Base-by-base conservation (phyloP, 2,888 invertebrate species). In the Notocelia uddmanniana region DNA sequence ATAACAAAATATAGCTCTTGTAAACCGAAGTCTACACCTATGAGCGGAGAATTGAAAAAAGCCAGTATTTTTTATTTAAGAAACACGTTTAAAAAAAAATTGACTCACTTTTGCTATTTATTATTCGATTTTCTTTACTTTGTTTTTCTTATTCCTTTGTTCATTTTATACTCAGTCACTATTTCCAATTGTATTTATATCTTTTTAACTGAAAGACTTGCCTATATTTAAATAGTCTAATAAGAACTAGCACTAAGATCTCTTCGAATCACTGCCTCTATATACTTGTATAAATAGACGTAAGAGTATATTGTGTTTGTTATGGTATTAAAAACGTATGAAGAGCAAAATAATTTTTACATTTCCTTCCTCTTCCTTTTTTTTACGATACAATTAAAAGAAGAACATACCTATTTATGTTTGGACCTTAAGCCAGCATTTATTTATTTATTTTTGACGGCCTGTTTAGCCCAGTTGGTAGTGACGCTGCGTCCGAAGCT, bases 51-150 rank as follows among this genome's bases (percentile, higher is more conserved):
- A 45, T 45, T 5, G 1, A 45, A 67, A 64, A 74, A 80, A 75
- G 80, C 83, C 83, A 84, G 82, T 83, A 82, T 78, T 84, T 62
- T 54, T 52, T 21, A 34, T 11, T 3, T 34, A 52, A 48, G 37
- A 67, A 57, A 21, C 18, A 26, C n/a, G 8, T 21, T 59, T 45
- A 3, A 18, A 31, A 34, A n/a, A 1, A 34, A 1, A 23, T 23
- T 19, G 13, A 6, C 31, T 9, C 55, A n/a, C 8, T 41, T 1
- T 41, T 21, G 19, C 13, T 21, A 59, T 3, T 37, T 41, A 8
- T 10, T 3, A 13, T 50, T 50, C 18, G 23, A 31, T 50, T 59
- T 34, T 13, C 0, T 37, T 15, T 13, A n/a, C 3, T 37, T 21
- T 59, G 48, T 15, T 52, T 34, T 3, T 52, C 62, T 48, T 19